Percentiles rank a stretch among this genome's conserved stretches.
These are phyloP conservation scores for Cygnus atratus DNA, from an alignment of 2,113 vertebrate species.

Conservation along the genomic window DNA sequence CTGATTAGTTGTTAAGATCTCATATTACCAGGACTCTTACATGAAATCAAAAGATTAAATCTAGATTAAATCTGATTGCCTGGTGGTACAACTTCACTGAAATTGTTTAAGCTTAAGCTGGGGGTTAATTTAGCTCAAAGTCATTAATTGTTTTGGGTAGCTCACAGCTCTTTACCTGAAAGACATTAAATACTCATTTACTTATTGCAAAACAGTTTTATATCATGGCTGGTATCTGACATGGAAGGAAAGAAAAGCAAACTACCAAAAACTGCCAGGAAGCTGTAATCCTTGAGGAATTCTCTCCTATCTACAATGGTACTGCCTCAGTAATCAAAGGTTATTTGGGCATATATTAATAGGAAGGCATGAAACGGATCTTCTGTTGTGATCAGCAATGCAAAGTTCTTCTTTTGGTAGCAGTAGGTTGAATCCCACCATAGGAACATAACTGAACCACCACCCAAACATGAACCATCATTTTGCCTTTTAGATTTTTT, in stretches of 20 bases:
- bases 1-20: not conserved
- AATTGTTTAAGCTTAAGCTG: slow-evolving; percentile 35
- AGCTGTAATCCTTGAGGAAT: not conserved
- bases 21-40: not conserved
- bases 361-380: not conserved
- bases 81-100: slow-evolving; percentile 1
- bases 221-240: not conserved
- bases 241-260: slow-evolving; percentile 20
- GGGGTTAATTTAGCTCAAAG: slow-evolving; percentile 25
- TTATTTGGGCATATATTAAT: not conserved
- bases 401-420: not conserved
- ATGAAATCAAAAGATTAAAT: slow-evolving; percentile 23
- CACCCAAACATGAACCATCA: not conserved
- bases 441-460: not conserved
- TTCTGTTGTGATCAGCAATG: not conserved
- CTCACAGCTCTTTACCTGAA: slow-evolving; percentile 37
- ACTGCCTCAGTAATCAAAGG: not conserved
- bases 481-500: not conserved
- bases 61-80: slow-evolving; percentile 5
- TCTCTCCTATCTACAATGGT: slow-evolving; percentile 8
- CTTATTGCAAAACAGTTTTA: slow-evolving; percentile 49
- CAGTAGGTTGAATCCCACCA: not conserved
- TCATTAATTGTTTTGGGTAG: slow-evolving; percentile 41
- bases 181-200: slow-evolving; percentile 61
- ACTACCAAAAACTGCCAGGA: slow-evolving; percentile 27